Conservation (phyloP, 2,113 vertebrate genomes). For the Siniperca chuatsi region DNA sequence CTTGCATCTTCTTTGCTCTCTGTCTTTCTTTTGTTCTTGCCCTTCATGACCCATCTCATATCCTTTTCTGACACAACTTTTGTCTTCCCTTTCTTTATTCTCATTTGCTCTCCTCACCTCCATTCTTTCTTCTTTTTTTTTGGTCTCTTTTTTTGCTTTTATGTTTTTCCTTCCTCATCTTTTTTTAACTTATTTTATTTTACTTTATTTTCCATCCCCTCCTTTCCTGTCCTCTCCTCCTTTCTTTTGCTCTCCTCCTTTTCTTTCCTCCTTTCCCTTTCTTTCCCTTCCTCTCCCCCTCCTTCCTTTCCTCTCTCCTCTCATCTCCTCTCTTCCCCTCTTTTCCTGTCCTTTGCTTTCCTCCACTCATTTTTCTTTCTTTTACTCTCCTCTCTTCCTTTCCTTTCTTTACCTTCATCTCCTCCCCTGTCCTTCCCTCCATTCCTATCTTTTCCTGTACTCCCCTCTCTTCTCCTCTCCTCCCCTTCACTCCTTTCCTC, state of each 20-base stretch:
- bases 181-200: neutral
- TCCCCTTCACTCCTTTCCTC: neutral
- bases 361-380: neutral
- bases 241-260: neutral
- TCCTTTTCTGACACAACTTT: slow-evolving; percentile 30
- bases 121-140: slow-evolving; percentile 26
- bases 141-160: neutral
- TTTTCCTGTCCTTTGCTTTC: neutral
- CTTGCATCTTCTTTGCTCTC: slow-evolving; percentile 42
- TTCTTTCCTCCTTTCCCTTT: neutral
- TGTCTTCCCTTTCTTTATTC: slow-evolving; percentile 38
- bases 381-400: neutral
- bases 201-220: slow-evolving; percentile 12
- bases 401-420: neutral
- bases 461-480: neutral
- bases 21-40: slow-evolving; percentile 34
- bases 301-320: neutral
- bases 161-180: neutral
- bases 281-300: neutral
- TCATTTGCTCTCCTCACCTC: slow-evolving; percentile 10
- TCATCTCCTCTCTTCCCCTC: neutral
- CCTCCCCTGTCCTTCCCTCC: neutral
- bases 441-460: no score
- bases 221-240: neutral
- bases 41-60: slow-evolving; percentile 22